These are phyloP conservation scores for Pseudoatta argentina DNA, from an alignment of 1,140 invertebrate genomes.

Conservation along the genomic window DNA sequence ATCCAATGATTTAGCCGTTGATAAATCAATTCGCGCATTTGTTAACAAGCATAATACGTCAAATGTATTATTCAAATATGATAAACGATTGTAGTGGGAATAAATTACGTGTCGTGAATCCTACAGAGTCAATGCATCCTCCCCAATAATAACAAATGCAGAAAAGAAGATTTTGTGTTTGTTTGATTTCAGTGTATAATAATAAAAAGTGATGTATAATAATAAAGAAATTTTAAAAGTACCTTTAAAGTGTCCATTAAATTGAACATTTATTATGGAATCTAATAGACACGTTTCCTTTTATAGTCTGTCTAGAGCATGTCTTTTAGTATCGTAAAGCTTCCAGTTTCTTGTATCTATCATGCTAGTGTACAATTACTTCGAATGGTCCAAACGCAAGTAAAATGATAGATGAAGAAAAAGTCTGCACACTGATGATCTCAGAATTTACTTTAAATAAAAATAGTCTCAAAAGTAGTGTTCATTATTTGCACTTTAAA, in stretches of 20 bases:
- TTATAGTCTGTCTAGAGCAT: not conserved
- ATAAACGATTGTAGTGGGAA: slow-evolving; percentile 26
- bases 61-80: slow-evolving; percentile 44
- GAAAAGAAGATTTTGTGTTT: not conserved
- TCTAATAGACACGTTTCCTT: not conserved
- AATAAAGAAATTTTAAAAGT: not conserved
- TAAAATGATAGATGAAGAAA: not conserved
- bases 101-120: slow-evolving; percentile 29
- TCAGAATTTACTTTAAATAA: not conserved
- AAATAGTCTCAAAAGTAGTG: not conserved
- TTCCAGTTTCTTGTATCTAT: not conserved
- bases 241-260: not conserved
- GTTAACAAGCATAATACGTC: slow-evolving; percentile 35
- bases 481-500: not conserved
- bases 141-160: not conserved
- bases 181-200: too few species aligned
- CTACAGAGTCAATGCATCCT: not conserved
- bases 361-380: slow-evolving; percentile 5
- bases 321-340: not conserved
- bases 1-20: not conserved
- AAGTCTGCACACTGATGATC: not conserved
- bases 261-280: slow-evolving; percentile 1
- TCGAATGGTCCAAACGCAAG: not conserved
- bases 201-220: not conserved
- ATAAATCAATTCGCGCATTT: slow-evolving; percentile 48